A percentile compares a stretch with the other conserved stretches of the same genome.
Conservation (phyloP, 2,797 vertebrate genomes). For the Lacerta viridis region DNA sequence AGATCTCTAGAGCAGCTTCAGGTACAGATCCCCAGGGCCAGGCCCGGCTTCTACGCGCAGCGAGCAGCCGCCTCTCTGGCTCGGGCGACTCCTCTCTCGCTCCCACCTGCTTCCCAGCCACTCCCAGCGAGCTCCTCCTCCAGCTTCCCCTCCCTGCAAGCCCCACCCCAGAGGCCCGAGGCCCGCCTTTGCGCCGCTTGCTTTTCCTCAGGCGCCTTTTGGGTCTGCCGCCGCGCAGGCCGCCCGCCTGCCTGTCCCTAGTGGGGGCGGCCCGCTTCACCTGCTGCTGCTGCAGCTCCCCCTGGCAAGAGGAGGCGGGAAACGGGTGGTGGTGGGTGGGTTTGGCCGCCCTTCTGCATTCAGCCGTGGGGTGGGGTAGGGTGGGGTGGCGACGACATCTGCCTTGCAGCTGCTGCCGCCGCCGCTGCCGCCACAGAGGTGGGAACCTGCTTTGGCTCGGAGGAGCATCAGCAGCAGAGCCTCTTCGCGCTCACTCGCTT, state of each 20-base stretch:
- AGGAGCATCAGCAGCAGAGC: neutral
- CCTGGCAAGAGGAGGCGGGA: neutral
- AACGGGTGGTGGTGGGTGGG: neutral
- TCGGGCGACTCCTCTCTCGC: neutral
- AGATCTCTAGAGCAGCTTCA: no score
- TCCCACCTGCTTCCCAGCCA: conserved; percentile 3
- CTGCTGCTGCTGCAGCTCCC: neutral
- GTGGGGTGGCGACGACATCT: conserved; percentile 2
- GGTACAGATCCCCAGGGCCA: no score
- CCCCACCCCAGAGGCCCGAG: neutral
- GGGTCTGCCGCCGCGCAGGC: neutral
- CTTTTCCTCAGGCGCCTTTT: neutral
- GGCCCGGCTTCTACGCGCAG: neutral
- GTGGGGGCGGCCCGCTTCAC: neutral
- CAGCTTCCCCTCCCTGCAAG: no score
- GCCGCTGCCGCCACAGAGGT: conserved; percentile 44
- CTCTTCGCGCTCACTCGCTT: neutral
- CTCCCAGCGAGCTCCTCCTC: neutral
- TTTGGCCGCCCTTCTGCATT: neutral
- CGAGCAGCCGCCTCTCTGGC: neutral
- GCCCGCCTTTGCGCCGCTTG: neutral
- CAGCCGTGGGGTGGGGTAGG: conserved; percentile 4
- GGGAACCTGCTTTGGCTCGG: neutral
- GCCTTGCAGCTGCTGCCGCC: conserved; percentile 45
- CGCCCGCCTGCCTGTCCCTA: neutral